Conservation (phyloP, 2,797 vertebrate species). For the Austrolebias charrua region DNA sequence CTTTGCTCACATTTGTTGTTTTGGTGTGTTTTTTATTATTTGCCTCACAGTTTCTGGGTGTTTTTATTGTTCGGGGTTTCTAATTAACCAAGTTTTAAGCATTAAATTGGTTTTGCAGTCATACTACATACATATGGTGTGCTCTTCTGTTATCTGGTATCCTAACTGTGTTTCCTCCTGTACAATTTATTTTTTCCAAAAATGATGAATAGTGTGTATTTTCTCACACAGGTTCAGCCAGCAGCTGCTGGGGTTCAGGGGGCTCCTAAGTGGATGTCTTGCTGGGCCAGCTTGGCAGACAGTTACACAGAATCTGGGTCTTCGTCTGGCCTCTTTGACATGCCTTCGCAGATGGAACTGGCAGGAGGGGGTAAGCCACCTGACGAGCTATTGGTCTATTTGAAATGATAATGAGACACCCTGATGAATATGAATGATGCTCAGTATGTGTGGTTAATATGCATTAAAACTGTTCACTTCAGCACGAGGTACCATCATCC, state of each 20-base stretch:
- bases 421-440: constrained; percentile 66
- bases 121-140: background rate
- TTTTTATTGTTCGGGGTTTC: constrained; percentile 27
- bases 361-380: constrained; percentile 72
- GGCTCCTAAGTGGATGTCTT: constrained; percentile 91
- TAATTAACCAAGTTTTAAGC: constrained; percentile 38
- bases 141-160: constrained; percentile 7
- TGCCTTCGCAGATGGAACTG: constrained; percentile 69
- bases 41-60: constrained; percentile 42
- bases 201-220: constrained; percentile 25
- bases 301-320: constrained; percentile 85
- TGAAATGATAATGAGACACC: constrained; percentile 64
- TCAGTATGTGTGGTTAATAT: constrained; percentile 50
- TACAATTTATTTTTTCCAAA: background rate
- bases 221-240: constrained; percentile 68
- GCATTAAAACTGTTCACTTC: constrained; percentile 50
- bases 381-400: constrained; percentile 49
- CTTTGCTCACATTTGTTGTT: constrained; percentile 20
- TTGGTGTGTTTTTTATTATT: constrained; percentile 31
- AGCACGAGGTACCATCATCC: constrained; percentile 47
- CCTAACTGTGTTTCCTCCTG: constrained; percentile 3
- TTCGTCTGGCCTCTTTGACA: constrained; percentile 66
- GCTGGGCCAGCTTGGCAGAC: constrained; percentile 96
- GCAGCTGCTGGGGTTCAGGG: constrained; percentile 70
- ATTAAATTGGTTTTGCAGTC: constrained; percentile 1